Base-by-base conservation (phyloP, 92 coral and sea anemone genomes). In the Virgularia gustaviana region DNA sequence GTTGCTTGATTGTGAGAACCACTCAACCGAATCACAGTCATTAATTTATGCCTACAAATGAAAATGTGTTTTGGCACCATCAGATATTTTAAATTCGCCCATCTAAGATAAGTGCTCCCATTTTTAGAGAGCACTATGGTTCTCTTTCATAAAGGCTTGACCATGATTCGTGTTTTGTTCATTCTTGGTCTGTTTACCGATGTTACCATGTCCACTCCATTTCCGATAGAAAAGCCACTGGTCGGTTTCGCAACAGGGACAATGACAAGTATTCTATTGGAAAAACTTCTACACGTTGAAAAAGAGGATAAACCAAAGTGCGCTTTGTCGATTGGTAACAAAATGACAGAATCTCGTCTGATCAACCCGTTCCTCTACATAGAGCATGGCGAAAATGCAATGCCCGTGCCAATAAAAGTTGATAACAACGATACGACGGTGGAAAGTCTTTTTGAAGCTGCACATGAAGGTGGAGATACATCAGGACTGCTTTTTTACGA, bases 401-500 rank as follows among this genome's bases (percentile, higher is more conserved):
- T 63, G 39, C 79, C 79, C 13, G 24, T 49, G 20, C 79, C 79
- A 34, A 8, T 73, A 47, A 73, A 57, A 36, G 59, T 73, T 34
- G 38, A 29, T 22, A 33, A 55, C 20, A 73, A 49, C 27, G n/a
- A n/a, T n/a, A 36, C 65, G 27, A 57, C 71, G 37, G 79, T 57
- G 19, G 68, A 57, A 58, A 45, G 36, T 37, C 39, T 54, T 28
- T 33, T 73, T 23, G 57, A 73, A 36, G 79, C 79, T n/a, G 52
- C 49, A 16, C 20, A 37, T 13, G n/a, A 45, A 35, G 37, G 37
- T 24, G 71, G 79, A 15, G 79, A 54, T 27, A 73, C 71, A 18
- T 73, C 79, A 22, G 79, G 79, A 41, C 54, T 73, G 62, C 68
- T 73, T 13, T 73, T 58, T 38, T 73, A 73, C 36, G 79, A 73